phyloP scores from a whole-genome alignment of 2,888 invertebrate genomes.

The Panorpa germanica region DNA sequence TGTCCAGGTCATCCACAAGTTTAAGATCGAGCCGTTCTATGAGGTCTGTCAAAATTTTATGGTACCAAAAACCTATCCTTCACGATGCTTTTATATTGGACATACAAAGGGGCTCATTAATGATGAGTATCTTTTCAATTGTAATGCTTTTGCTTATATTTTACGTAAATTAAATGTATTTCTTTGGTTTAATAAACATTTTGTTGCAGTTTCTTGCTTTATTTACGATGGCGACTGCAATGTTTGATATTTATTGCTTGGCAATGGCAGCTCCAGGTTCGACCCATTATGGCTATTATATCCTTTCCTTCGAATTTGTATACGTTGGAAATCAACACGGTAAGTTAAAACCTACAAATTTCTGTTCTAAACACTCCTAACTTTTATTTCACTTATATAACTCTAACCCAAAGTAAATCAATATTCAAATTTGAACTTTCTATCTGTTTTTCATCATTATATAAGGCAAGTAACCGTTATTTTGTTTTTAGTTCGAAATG shows the following conservation, averaged over 20 bases:
- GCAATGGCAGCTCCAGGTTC: constrained; percentile 80
- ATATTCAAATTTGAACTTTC: too few species aligned
- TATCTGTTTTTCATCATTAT: too few species aligned
- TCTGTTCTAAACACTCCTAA: too few species aligned
- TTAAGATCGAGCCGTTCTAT: constrained; percentile 63
- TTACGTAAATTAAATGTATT: constrained; percentile 5
- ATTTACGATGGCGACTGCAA: constrained; percentile 60
- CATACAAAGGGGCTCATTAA: constrained; percentile 64
- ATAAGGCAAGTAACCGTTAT: too few species aligned
- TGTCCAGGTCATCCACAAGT: constrained; percentile 55
- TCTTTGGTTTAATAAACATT: constrained; percentile 4
- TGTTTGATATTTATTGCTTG: constrained; percentile 77
- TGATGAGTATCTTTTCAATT: constrained; percentile 58
- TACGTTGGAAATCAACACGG: constrained; percentile 80
- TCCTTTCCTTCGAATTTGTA: constrained; percentile 84
- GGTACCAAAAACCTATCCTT: constrained; percentile 74
- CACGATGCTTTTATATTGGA: constrained; percentile 66
- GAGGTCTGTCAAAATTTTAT: constrained; percentile 58
- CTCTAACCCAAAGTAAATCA: too few species aligned
- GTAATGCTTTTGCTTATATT: constrained; percentile 29
- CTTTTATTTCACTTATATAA: too few species aligned
- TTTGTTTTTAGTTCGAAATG: constrained; percentile 57
- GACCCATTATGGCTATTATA: constrained; percentile 76
- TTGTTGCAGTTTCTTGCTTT: constrained; percentile 51
- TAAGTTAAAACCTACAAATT: too few species aligned